phyloP scores from a whole-genome alignment of 1,140 invertebrate genomes.

The Trissolcus basalis region DNA sequence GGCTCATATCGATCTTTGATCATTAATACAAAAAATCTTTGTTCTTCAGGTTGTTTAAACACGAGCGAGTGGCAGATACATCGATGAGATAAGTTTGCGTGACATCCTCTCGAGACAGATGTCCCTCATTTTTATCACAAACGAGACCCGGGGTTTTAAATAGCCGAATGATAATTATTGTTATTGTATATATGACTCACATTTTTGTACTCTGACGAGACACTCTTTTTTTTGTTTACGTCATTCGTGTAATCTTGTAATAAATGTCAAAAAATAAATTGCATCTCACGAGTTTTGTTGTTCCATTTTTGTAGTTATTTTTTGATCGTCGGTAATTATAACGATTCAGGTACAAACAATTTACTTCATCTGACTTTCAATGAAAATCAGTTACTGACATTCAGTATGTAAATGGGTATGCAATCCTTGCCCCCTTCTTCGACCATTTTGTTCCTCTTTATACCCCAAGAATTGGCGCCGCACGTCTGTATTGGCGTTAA shows the following conservation, averaged over 20 bases:
- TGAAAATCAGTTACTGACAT: slow-evolving; percentile 31
- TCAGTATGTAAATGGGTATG: slow-evolving; percentile 21
- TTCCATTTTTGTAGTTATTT: neutral
- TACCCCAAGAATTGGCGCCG: slow-evolving; percentile 23
- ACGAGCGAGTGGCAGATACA: slow-evolving; percentile 11
- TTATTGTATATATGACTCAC: no score
- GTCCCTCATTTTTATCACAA: no score
- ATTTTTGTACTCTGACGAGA: no score
- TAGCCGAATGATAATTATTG: no score
- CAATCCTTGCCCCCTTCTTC: slow-evolving; percentile 4
- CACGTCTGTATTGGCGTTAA: slow-evolving; percentile 42
- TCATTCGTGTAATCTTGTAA: no score
- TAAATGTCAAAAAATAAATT: neutral
- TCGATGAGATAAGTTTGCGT: neutral
- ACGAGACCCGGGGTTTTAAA: no score
- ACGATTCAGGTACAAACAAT: slow-evolving; percentile 11
- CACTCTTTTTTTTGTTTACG: no score
- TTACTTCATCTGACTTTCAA: slow-evolving; percentile 1
- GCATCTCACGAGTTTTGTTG: neutral
- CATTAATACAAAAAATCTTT: slow-evolving; percentile 20
- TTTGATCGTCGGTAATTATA: neutral
- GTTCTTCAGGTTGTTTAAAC: slow-evolving; percentile 6
- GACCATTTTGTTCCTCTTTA: neutral
- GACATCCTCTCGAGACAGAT: no score
- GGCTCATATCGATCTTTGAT: slow-evolving; percentile 28